These are phyloP conservation scores for Dipodomys spectabilis DNA, from an alignment of 2,113 vertebrate genomes.

Conservation along the genomic window DNA sequence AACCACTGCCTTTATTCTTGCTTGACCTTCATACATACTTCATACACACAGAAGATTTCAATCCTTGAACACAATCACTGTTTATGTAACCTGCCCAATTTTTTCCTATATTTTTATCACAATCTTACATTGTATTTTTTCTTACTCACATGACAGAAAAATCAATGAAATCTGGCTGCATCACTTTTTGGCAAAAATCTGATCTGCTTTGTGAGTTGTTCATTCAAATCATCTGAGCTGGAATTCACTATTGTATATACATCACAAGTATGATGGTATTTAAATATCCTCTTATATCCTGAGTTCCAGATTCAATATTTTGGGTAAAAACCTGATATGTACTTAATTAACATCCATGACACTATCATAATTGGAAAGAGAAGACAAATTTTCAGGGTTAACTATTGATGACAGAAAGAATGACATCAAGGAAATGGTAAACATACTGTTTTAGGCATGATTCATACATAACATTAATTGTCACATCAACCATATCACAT, in stretches of 20 bases:
- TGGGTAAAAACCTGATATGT: neutral
- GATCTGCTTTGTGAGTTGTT: neutral
- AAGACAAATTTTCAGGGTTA: neutral
- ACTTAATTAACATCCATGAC: neutral
- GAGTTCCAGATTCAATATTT: neutral
- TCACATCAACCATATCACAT: neutral
- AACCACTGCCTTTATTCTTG: neutral
- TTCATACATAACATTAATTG: neutral
- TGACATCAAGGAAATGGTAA: neutral
- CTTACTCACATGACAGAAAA: neutral
- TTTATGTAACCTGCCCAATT: neutral
- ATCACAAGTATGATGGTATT: neutral
- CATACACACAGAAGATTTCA: neutral
- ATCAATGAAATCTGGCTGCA: neutral
- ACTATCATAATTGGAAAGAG: neutral
- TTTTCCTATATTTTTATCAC: conserved; percentile 4
- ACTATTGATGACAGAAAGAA: neutral
- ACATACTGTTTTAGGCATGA: neutral
- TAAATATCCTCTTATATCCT: neutral
- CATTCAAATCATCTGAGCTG: neutral
- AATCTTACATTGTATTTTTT: neutral
- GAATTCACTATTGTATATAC: neutral
- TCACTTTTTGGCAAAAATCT: neutral
- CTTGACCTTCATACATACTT: neutral
- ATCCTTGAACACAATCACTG: neutral